These are phyloP conservation scores for Drosophila bunnanda DNA, from an alignment of 2,888 invertebrate genomes.

Conservation along the genomic window DNA sequence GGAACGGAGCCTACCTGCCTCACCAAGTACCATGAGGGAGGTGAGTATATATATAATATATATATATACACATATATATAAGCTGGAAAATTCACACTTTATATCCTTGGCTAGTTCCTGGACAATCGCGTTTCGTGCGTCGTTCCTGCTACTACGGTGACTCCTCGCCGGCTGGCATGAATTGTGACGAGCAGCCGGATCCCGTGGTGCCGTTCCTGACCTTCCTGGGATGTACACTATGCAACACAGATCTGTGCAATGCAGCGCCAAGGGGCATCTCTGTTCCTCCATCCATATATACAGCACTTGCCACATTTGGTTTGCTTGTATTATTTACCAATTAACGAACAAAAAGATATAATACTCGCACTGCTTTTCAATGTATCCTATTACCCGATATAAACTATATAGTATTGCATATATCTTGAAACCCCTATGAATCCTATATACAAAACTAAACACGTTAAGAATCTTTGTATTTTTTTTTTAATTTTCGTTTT, in stretches of 20 bases:
- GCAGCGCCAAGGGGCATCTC: conserved; percentile 7
- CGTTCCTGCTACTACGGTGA: conserved; percentile 74
- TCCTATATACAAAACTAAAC: conserved; percentile 4
- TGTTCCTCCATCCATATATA: background rate
- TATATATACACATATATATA: background rate
- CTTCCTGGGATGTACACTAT: conserved; percentile 65
- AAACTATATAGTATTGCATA: conserved; percentile 14
- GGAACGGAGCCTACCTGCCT: conserved; percentile 79
- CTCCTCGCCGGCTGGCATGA: conserved; percentile 42
- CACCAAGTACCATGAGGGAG: conserved; percentile 74
- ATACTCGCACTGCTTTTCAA: background rate
- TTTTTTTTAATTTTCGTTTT: conserved; percentile 42
- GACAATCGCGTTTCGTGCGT: conserved; percentile 65
- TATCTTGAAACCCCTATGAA: background rate
- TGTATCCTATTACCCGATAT: conserved; percentile 10
- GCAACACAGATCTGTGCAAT: conserved; percentile 73
- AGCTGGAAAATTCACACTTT: background rate
- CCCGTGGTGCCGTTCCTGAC: conserved; percentile 60
- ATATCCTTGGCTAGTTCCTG: conserved; percentile 34
- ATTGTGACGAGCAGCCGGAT: conserved; percentile 70
- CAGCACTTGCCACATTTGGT: background rate
- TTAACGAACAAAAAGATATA: background rate
- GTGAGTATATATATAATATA: conserved; percentile 60
- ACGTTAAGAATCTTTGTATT: background rate
- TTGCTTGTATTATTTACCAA: conserved; percentile 6